Evolutionary conservation across 1,140 invertebrate genomes (phyloP), one percentile per base, ranked within the genome.

Genomic region (Eriocheir sinensis): DNA sequence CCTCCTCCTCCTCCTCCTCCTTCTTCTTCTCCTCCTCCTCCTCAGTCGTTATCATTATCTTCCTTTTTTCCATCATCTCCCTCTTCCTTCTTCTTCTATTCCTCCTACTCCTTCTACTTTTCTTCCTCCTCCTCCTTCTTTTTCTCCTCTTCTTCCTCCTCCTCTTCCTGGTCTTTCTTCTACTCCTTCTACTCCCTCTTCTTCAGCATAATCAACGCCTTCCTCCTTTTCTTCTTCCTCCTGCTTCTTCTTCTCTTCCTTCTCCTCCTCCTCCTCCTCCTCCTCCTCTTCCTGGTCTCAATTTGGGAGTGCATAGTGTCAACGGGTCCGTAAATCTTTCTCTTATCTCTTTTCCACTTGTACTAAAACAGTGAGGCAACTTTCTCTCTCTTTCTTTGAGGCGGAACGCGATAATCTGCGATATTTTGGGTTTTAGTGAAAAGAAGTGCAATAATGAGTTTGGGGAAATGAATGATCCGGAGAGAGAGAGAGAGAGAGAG

Each of bases 401-500:
- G 34, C 38, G 36, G 41, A 34, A 3, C 89, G 93, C 79, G 88
- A 89, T 93, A 89, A 93, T 89, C 85, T 72, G 85, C 85, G 85
- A 93, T 93, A 93, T 93, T 93, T 93, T 60, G 85, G 93, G 36
- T 93, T n/a, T 93, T 93, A 93, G 41, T 86, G 83, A 60, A 79
- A 93, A 86, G 81, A 91, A 90, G 53, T 48, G 89, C 89, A 92
- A 72, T 91, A 94, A 91, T 80, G 89, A 91, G 89, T 60, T 41
- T 48, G 27, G 40, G 40, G 36, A 36, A 93, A 86, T 36, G 80
- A 86, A 86, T 83, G 91, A 34, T 41, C 30, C n/a, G 21, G 40
- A 85, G 81, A 44, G 40, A 44, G 88, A 44, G 40, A 89, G 40
- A 89, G 88, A 44, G 88, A 48, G 48, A 44, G 41, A 44, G 41